These are phyloP conservation scores for Sarcophaga caerulescens DNA, from an alignment of 2,888 invertebrate genomes.

Conservation along the genomic window DNA sequence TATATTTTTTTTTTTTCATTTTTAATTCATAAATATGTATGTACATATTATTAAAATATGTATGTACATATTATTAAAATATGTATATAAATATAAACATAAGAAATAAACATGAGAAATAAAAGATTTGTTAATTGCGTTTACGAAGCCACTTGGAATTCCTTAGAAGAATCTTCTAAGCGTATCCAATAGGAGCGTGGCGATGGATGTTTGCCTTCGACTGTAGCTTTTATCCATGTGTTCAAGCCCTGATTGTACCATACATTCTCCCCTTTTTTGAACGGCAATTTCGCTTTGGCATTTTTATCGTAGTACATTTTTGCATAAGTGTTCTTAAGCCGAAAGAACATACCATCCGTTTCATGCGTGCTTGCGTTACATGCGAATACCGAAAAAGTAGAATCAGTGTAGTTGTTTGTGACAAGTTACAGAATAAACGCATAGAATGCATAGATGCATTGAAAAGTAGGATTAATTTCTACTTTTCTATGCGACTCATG, in stretches of 20 bases:
- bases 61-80: background rate
- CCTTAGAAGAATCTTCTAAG: conserved; percentile 17
- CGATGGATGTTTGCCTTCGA: conserved; percentile 8
- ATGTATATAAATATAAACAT: background rate
- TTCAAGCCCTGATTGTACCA: conserved; percentile 28
- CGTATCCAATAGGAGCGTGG: conserved; percentile 19
- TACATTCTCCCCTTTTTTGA: conserved; percentile 13
- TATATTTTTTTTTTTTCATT: background rate
- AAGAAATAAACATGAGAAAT: background rate
- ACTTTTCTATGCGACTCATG: too few relatives aligned
- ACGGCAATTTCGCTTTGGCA: conserved; percentile 9
- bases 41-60: background rate
- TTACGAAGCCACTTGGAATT: conserved; percentile 27
- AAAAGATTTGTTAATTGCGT: background rate
- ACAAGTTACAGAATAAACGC: too few relatives aligned
- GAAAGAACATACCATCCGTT: too few relatives aligned
- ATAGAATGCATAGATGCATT: too few relatives aligned
- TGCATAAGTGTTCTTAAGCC: background rate
- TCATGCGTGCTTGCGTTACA: too few relatives aligned
- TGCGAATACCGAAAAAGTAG: too few relatives aligned
- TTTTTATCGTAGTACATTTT: conserved; percentile 7
- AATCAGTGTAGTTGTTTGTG: too few relatives aligned
- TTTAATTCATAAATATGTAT: background rate
- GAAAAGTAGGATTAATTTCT: too few relatives aligned
- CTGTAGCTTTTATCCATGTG: background rate